These are phyloP conservation scores for Caenorhabditis doughertyi DNA, from an alignment of 2,888 invertebrate genomes.

Conservation along the genomic window DNA sequence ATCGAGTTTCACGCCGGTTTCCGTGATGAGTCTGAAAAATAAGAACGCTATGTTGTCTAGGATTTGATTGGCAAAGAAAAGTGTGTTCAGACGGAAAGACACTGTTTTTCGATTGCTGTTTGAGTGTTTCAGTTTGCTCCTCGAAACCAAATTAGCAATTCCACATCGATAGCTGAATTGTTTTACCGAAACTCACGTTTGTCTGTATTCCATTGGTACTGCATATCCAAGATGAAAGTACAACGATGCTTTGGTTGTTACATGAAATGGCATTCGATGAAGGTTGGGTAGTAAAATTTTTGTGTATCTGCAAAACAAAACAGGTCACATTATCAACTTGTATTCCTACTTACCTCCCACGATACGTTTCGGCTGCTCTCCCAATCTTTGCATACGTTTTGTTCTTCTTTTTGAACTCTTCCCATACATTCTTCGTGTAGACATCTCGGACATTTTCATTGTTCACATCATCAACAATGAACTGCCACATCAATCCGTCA, in stretches of 20 bases:
- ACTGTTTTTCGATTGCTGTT: no score
- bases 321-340: not conserved
- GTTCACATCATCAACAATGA: slow-evolving; percentile 2
- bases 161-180: not conserved
- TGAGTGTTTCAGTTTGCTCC: no score
- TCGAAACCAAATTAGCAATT: no score
- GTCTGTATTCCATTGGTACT: slow-evolving; percentile 4
- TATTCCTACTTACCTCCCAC: not conserved
- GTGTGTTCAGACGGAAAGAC: no score
- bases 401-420: not conserved
- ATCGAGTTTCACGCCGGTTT: not conserved
- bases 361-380: not conserved
- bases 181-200: not conserved
- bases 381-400: not conserved
- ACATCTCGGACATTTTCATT: not conserved
- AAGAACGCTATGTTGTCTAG: not conserved
- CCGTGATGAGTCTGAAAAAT: not conserved
- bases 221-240: not conserved
- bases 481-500: slow-evolving; percentile 33
- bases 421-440: not conserved
- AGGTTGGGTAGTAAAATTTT: slow-evolving; percentile 4
- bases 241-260: not conserved
- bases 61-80: not conserved
- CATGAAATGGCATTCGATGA: slow-evolving; percentile 14
- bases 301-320: not conserved